phyloP scores from a whole-genome alignment of 2,113 vertebrate genomes.

The Genyomyrus donnyi region DNA sequence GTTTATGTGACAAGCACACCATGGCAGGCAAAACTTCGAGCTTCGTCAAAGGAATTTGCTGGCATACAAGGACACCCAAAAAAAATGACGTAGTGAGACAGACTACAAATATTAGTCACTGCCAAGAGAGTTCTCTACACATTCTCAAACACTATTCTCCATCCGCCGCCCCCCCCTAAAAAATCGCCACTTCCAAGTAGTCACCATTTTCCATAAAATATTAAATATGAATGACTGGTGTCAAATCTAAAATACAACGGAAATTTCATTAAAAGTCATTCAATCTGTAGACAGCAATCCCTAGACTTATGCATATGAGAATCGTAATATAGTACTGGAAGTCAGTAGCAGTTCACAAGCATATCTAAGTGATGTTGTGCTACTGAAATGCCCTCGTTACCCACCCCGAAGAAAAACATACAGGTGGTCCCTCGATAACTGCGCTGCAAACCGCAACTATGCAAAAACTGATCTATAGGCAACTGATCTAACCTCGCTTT shows the following conservation, averaged over 20 bases:
- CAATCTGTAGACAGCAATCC: neutral
- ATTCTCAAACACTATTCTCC: neutral
- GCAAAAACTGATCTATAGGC: neutral
- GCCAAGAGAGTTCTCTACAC: neutral
- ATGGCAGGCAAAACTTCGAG: neutral
- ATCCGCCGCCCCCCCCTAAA: neutral
- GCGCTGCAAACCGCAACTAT: neutral
- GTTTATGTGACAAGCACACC: neutral
- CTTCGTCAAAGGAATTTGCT: neutral
- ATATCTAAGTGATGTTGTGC: neutral
- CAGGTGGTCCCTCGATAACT: neutral
- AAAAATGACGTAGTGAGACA: neutral
- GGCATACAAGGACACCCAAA: neutral
- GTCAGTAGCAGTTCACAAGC: neutral
- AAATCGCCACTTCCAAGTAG: neutral
- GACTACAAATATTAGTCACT: neutral
- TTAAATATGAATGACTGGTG: neutral
- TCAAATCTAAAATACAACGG: neutral
- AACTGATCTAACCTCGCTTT: neutral
- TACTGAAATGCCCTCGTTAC: neutral
- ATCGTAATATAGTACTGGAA: neutral
- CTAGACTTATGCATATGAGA: neutral
- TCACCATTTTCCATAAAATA: neutral
- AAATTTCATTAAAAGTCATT: neutral
- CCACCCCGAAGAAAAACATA: neutral